Evolutionary conservation across 2,797 vertebrate species (phyloP).

Genomic region (Urophycis tenuis): DNA sequence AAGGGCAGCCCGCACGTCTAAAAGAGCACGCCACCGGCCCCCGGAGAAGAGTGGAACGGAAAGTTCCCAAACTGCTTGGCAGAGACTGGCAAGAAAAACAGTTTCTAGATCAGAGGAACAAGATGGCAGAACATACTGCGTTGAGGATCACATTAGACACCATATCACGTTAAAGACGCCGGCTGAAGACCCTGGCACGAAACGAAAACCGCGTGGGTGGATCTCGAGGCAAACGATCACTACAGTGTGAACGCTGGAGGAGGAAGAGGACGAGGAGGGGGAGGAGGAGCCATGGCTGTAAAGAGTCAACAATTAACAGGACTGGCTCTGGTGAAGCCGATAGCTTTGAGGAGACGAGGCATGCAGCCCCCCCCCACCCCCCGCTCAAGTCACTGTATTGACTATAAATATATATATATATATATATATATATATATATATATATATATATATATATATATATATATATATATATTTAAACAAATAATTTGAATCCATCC

Average conservation of each 20-base stretch:
- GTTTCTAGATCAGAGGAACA: too few species aligned
- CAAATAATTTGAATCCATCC: background rate
- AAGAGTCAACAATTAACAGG: background rate
- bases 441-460: background rate
- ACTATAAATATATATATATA: background rate
- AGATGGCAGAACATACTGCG: too few species aligned
- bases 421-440: background rate
- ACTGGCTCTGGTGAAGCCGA: background rate
- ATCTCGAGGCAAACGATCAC: background rate
- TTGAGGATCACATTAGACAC: too few species aligned
- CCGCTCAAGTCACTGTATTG: background rate
- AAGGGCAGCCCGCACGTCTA: too few species aligned
- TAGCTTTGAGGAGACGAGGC: background rate
- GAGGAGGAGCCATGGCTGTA: background rate
- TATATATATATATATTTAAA: background rate
- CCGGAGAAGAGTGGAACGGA: too few species aligned
- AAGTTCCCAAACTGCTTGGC: too few species aligned
- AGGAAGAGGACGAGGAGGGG: background rate
- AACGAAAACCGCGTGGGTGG: background rate
- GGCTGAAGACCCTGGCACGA: too few species aligned
- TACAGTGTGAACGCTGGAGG: background rate
- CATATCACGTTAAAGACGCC: too few species aligned
- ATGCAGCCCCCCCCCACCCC: background rate
- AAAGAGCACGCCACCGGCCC: too few species aligned
- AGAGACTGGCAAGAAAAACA: too few species aligned